Evolutionary conservation across 2,113 vertebrate species (phyloP).

Genomic region (Plestiodon gilberti): DNA sequence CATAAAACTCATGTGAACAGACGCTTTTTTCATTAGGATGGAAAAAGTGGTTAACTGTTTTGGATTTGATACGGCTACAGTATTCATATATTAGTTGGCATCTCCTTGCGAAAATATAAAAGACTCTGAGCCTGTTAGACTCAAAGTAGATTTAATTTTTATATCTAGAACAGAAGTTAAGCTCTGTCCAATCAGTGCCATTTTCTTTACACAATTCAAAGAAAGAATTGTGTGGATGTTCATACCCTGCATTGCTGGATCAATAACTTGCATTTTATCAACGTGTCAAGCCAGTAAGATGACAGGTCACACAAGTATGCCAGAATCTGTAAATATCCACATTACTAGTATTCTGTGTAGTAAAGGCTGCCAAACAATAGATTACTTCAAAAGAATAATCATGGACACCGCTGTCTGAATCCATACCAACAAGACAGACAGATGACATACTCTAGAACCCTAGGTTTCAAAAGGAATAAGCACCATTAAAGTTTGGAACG

Average conservation of each 20-base stretch:
- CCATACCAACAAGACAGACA: neutral
- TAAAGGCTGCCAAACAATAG: neutral
- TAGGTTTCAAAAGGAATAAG: neutral
- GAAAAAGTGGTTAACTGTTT: neutral
- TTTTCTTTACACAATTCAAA: constrained; percentile 6
- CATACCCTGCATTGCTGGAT: neutral
- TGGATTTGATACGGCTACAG: neutral
- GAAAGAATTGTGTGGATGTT: neutral
- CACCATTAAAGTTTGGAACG: neutral
- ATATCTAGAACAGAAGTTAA: neutral
- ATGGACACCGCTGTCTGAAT: neutral
- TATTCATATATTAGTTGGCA: neutral
- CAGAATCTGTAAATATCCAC: constrained; percentile 9
- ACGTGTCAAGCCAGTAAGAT: neutral
- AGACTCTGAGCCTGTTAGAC: neutral
- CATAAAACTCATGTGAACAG: neutral
- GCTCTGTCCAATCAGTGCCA: neutral
- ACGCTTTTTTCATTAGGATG: neutral
- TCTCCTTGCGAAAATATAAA: neutral
- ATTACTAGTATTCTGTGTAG: neutral
- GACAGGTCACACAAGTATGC: neutral
- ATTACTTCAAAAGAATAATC: constrained; percentile 5
- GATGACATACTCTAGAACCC: neutral
- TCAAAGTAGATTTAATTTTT: neutral
- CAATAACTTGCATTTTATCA: neutral